A percentile compares a stretch with the other conserved stretches of the same genome.
Conservation (phyloP, 2,888 invertebrate genomes). For the Sesia bembeciformis region DNA sequence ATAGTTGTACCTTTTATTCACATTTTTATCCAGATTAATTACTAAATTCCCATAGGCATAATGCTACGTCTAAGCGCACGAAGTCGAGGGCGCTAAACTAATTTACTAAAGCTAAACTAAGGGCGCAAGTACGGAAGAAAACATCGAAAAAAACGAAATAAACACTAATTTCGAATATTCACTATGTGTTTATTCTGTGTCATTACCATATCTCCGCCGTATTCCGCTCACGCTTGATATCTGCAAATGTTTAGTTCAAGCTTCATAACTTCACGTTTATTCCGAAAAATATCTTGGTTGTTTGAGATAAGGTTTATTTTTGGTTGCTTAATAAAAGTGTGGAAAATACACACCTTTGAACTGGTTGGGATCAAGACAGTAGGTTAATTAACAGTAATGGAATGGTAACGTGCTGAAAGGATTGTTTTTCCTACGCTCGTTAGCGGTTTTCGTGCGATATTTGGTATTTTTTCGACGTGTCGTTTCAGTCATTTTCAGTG, state of each 20-base stretch:
- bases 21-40: too few relatives aligned
- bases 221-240: conserved; percentile 15
- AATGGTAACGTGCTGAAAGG: conserved; percentile 13
- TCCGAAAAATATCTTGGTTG: neutral
- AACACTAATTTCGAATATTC: too few relatives aligned
- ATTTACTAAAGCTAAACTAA: too few relatives aligned
- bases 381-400: conserved; percentile 18
- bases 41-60: too few relatives aligned
- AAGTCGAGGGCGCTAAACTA: too few relatives aligned
- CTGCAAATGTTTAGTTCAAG: conserved; percentile 12
- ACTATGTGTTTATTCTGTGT: conserved; percentile 3
- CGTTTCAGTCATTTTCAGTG: too few relatives aligned
- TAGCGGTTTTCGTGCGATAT: conserved; percentile 6
- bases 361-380: conserved; percentile 13
- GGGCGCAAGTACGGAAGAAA: too few relatives aligned
- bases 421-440: conserved; percentile 17
- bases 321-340: neutral
- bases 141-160: too few relatives aligned
- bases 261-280: neutral
- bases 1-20: too few relatives aligned
- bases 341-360: conserved; percentile 7
- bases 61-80: too few relatives aligned
- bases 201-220: conserved; percentile 17
- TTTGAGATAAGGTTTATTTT: neutral
- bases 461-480: neutral